phyloP scores from a whole-genome alignment of 2,888 invertebrate genomes.

The Margaritifera margaritifera region DNA sequence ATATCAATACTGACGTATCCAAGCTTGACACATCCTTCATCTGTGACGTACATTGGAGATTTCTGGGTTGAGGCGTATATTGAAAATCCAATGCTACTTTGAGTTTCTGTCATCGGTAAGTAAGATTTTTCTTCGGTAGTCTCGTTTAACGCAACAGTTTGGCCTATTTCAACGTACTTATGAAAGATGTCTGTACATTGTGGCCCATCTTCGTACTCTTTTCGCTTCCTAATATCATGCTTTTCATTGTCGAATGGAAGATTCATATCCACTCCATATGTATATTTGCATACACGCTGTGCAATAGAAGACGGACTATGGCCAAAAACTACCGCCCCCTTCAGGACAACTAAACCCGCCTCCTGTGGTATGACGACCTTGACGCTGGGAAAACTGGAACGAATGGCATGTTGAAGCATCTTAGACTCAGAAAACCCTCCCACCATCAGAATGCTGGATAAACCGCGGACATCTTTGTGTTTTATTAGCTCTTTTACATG shows the following conservation, averaged over 20 bases:
- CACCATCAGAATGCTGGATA: slow-evolving; percentile 10
- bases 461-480: neutral
- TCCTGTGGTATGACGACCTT: slow-evolving; percentile 17
- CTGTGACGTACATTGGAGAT: slow-evolving; percentile 9
- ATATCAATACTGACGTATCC: slow-evolving; percentile 17
- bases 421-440: slow-evolving; percentile 26
- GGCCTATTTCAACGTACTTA: slow-evolving; percentile 11
- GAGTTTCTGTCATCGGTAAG: neutral
- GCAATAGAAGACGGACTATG: slow-evolving; percentile 10
- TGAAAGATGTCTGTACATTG: slow-evolving; percentile 10
- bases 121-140: neutral
- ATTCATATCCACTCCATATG: slow-evolving; percentile 9
- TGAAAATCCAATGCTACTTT: neutral
- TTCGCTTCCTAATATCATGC: slow-evolving; percentile 7
- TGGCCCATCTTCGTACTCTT: neutral
- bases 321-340: slow-evolving; percentile 24
- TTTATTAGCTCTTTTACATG: slow-evolving; percentile 11
- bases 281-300: slow-evolving; percentile 16
- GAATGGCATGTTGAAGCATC: slow-evolving; percentile 17
- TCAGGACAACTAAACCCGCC: slow-evolving; percentile 18
- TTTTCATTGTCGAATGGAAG: neutral
- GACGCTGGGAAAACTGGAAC: slow-evolving; percentile 6
- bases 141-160: slow-evolving; percentile 8
- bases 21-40: slow-evolving; percentile 6
- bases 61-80: slow-evolving; percentile 6